A percentile compares a stretch with the other conserved stretches of the same genome.
Evolutionary conservation across 2,888 invertebrate genomes (phyloP).

Genomic region (Macrosiphum euphorbiae): DNA sequence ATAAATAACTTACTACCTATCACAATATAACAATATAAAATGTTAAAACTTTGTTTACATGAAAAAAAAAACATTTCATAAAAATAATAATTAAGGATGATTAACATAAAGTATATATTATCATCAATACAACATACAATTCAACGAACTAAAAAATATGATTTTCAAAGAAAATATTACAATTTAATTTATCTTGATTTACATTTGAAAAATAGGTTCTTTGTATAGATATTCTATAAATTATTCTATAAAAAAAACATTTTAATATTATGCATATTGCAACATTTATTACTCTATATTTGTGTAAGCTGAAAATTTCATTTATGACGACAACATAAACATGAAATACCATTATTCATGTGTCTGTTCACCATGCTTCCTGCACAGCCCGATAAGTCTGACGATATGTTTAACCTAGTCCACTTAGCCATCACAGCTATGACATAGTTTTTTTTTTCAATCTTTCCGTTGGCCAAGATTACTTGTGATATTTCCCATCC

Average conservation of each 20-base stretch:
- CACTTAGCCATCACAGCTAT: constrained; percentile 12
- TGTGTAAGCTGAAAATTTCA: background rate
- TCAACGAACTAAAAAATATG: background rate
- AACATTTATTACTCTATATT: background rate
- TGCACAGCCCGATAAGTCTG: background rate
- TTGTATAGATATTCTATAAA: background rate
- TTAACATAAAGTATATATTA: background rate
- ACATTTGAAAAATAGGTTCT: background rate
- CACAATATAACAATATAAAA: background rate
- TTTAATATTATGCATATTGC: background rate
- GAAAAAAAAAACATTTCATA: background rate
- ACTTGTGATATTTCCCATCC: background rate
- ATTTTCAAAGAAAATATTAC: background rate
- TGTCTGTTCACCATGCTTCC: background rate
- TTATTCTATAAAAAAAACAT: background rate
- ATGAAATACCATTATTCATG: background rate
- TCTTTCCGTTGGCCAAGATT: background rate
- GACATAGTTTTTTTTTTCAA: constrained; percentile 19
- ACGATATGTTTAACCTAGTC: background rate
- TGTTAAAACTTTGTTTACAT: background rate
- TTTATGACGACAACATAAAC: background rate
- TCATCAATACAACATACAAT: background rate
- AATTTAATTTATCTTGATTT: background rate
- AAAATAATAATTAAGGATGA: background rate
- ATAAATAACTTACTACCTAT: background rate